These are phyloP conservation scores for Morinoia aosen DNA, from an alignment of 2,888 invertebrate genomes.

Conservation along the genomic window DNA sequence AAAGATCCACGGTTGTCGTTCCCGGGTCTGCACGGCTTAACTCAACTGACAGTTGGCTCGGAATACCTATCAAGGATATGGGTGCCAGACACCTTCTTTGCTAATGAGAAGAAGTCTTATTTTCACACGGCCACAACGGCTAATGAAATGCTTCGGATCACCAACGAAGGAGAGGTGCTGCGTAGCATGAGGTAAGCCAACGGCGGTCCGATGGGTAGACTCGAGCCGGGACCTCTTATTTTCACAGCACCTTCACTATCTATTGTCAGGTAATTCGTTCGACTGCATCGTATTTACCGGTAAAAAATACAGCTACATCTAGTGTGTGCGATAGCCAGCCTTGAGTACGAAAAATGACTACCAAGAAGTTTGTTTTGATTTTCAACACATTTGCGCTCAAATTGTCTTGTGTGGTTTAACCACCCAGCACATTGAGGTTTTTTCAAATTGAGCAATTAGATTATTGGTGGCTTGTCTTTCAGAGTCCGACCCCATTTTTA, in stretches of 20 bases:
- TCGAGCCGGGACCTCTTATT: neutral
- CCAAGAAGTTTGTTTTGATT: too few relatives aligned
- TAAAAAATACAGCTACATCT: too few relatives aligned
- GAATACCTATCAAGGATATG: conserved; percentile 98
- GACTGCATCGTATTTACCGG: neutral
- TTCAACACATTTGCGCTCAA: too few relatives aligned
- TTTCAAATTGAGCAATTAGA: too few relatives aligned
- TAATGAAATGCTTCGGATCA: conserved; percentile 98
- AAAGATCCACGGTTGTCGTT: conserved; percentile 95
- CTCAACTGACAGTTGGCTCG: conserved; percentile 92
- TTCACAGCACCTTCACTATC: neutral
- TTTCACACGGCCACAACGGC: conserved; percentile 99
- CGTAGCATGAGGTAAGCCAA: conserved; percentile 90
- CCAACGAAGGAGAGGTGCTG: conserved; percentile 94
- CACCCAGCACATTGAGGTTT: too few relatives aligned
- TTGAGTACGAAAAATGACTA: too few relatives aligned
- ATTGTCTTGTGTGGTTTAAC: too few relatives aligned
- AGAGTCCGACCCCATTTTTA: too few relatives aligned
- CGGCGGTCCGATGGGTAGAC: neutral
- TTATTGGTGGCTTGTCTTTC: too few relatives aligned
- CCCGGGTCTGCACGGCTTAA: conserved; percentile 88
- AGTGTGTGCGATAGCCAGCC: too few relatives aligned
- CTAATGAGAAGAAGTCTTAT: conserved; percentile 99
- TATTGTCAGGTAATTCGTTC: neutral
- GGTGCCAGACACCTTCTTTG: conserved; percentile 99